Evolutionary conservation across 2,888 invertebrate species (phyloP), one percentile per base, ranked within the genome.

Genomic region (Pollenia angustigena): DNA sequence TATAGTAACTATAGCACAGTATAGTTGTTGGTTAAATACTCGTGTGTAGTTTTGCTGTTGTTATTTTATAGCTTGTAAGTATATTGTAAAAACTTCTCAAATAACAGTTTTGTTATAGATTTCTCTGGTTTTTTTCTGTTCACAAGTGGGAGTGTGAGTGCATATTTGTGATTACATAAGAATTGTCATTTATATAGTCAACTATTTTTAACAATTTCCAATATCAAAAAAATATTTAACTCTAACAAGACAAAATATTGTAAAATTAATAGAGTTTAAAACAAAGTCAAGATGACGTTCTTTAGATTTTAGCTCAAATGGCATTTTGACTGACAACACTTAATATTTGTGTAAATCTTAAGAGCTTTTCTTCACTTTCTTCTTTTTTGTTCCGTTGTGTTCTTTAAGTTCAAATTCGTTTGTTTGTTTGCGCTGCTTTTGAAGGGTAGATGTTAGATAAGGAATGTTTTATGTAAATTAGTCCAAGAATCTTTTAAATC

Each of bases 51-150:
- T n/a, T 40, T 68, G 48, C 48, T 69, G 18, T 68, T 71, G 58
- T 79, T 72, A 64, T 50, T 78, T 71, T 50, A 72, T 64, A 44
- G 50, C 23, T 64, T 64, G 66, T 84, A 78, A 72, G 83, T 79
- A 58, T 66, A 40, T 58, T 79, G 78, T 84, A 58, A 69, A 56
- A 58, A 42, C 64, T 66, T 58, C 52, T 72, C 76, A 84, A 84
- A 64, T 64, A 72, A 46, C 32, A 46, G 44, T 69, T 68, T 52
- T 18, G 4, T 42, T 42, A 23, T 58, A 32, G 32, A 32, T 52
- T 54, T 42, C 1, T 32, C n/a, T 40, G 9, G 8, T 64, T 64
- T 18, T 1, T 58, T 4, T 48, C 50, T 52, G 50, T n/a, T 52
- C 14, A 48, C 9, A 23, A 16, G 54, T 54, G 18, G 16, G 50